Evolutionary conservation across 2,113 vertebrate species (phyloP), one percentile per base, ranked within the genome.

Genomic region (Ptychochromis oligacanthus): DNA sequence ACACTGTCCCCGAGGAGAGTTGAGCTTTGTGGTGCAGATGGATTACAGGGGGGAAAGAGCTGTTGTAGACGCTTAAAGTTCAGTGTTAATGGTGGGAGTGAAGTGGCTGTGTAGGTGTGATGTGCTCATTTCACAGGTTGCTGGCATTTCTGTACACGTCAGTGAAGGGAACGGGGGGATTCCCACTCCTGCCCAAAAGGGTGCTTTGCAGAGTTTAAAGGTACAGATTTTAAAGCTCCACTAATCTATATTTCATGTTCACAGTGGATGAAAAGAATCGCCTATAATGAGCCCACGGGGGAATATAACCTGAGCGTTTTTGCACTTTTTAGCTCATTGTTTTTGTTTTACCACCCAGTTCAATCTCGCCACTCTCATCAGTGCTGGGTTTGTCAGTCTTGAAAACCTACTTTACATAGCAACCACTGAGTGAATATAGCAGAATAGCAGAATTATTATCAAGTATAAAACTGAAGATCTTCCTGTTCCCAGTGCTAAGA

Each of bases 21-120:
- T 75, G 85, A 91, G 92, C 91, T 91, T 90, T 81, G 87, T 91
- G 91, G 91, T 87, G 88, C 80, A 91, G 89, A 92, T 92, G 93
- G 79, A 93, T 93, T 91, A 90, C 87, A 80, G 89, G 77, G 87
- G 82, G 84, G 36, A 84, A 87, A 77, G 93, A 79, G 84, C 88
- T 91, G 93, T 89, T 91, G 85, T 80, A 90, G 88, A 87, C 62
- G 88, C 91, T 91, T 93, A 92, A 94, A 93, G 86, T 89, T 89
- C 81, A 81, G 92, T 90, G 92, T 94, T 95, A 92, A 93, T 91
- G 92, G 91, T 79, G 89, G 84, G 87, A 92, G 89, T 84, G 89
- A 94, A 94, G 93, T 93, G 91, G 91, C 90, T 92, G 93, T 76
- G 87, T 93, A 90, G 85, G 92, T 95, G 92, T 88, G 86, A 94